Evolutionary conservation across 1,140 invertebrate genomes (phyloP), one percentile per base, ranked within the genome.

Genomic region (Ridgeia piscesae): DNA sequence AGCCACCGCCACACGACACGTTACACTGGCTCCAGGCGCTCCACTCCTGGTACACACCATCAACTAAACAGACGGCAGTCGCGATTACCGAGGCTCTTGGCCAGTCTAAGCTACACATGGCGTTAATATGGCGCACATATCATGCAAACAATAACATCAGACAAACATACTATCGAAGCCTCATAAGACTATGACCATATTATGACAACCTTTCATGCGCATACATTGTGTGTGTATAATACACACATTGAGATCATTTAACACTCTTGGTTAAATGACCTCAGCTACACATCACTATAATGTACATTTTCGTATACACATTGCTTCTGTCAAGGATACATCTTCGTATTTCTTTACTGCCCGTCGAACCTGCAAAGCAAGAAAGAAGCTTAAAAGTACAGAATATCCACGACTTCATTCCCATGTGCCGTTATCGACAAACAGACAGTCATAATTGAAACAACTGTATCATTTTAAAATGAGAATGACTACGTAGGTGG

Each of bases 21-120:
- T 97, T 98, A 96, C 99, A 99, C 6, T 97, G 97, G 17, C 98
- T 97, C 98, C 98, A 99, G 97, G 42, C 97, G 97, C 31, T 97
- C 96, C 89, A 98, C 0, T 92, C 92, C 31, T 91, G 91, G 94
- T 94, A 95, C 9, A 93, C 92, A 1, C 95, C 95, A 92, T 95
- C 94, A 92, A 95, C 95, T 77, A 21, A 17, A 77, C 11, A 77
- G 11, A 77, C 27, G 27, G 27, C 58, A 77, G 14, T 77, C 58
- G 11, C 58, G 14, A 21, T 77, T 21, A 77, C 27, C 58, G 58
- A 2, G 17, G 58, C 0, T 21, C 58, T 21, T 77, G 58, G 58
- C 27, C 27, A 77, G 27, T 77, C 58, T 77, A 77, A 42, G 42
- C 42, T 42, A 42, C 42, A 42, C 42, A 42, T 6, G 42, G 11